Evolutionary conservation across 2,888 invertebrate genomes (phyloP), one percentile per base, ranked within the genome.

Genomic region (Archips xylosteana): DNA sequence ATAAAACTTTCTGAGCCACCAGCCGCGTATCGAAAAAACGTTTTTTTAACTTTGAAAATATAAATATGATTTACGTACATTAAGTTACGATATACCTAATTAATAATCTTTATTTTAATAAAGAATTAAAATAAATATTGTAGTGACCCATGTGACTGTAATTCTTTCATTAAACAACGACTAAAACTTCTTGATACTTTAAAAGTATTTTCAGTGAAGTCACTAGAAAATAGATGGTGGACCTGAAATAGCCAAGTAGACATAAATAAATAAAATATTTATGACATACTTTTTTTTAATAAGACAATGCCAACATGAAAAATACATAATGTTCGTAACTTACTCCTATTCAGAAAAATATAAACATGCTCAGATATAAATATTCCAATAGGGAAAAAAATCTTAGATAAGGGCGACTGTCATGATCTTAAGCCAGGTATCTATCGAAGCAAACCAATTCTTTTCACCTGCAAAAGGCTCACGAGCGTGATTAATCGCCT

Each of bases 401-500:
- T 32, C 12, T 32, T 12, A 32, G 57, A 32, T 57, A 23, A 23
- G 51, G 51, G 47, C 45, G 60, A 8, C 47, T 13, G 45, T 63
- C 47, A 47, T 36, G 34, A 5, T 36, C 47, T 66, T 57, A 57
- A 57, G 10, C 32, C 32, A 32, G 32, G 57, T 15, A 9, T 1
- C 32, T 49, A 68, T 75, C 71, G 70, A 62, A 75, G 76, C 77
- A 75, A 75, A 78, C 74, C 74, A 62, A 78, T 78, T 76, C 42
- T 76, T 69, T 76, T 75, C 78, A 76, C 77, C 76, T 78, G 79
- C 76, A 78, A 80, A 73, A 71, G 65, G 71, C 80, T 82, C 82
- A 82, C 82, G 81, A 82, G 80, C 84, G 81, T 82, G 75, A 70
- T 77, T 78, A 83, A 83, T 84, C 79, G 81, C 81, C 82, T 82